Evolutionary conservation across 2,797 vertebrate genomes (phyloP), one percentile per base, ranked within the genome.

Genomic region (Nothura maculosa): DNA sequence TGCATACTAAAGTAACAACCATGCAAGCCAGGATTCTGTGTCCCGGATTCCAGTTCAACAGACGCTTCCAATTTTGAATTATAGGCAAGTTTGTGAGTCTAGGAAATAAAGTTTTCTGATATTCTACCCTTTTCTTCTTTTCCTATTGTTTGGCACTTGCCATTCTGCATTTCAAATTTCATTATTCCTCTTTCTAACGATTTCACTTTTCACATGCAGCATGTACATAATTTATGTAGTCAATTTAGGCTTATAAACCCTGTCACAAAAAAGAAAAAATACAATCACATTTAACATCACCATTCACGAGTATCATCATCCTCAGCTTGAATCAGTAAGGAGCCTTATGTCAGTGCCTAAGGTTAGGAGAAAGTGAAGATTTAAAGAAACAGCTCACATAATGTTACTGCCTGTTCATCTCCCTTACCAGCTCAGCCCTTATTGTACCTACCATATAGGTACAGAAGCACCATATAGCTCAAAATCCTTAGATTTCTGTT

Each of bases 211-310:
- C 73, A 32, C 18, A 7, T 18, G 22, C 34, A 27, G 28, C 36
- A 50, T 3, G 3, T 28, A 21, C 12, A 76, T 12, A 48, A 54
- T 58, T 34, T 24, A 66, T 10, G 43, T 15, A 24, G 30, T 43
- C 17, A 12, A 62, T 74, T 43, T 48, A 55, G 30, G 20, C 66
- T 77, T 34, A 69, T 20, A 80, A 58, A 90, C 61, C 40, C 12
- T 1, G 8, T 45, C 22, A 63, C 58, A 36, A 21, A 21, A 27
- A 42, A 42, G 14, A 42, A 42, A 42, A 42, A 45, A 45, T 21
- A 47, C 21, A 43, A 43, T 43, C 47, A n/a, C 2, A 3, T 50
- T 74, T 24, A 66, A 0, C 10, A 24, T 40, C 6, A 2, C 47
- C 24, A 17, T 1, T 60, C 3, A 43, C 52, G 77, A 82, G 66